A percentile compares a stretch with the other conserved stretches of the same genome.
Evolutionary conservation across 2,797 vertebrate genomes (phyloP).

Genomic region (Apogon hyalosoma): DNA sequence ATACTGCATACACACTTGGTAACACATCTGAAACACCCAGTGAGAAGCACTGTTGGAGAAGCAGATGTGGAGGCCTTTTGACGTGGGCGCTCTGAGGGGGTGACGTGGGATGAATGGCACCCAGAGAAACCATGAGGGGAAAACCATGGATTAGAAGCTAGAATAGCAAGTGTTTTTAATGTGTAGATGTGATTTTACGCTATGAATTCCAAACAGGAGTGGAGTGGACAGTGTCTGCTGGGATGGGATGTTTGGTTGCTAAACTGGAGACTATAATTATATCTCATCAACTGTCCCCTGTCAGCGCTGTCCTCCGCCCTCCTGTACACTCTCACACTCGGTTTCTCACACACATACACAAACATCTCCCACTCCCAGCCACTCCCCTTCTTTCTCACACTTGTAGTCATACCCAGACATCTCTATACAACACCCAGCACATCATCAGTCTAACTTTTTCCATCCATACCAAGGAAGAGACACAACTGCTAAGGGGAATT

Average conservation of each 20-base stretch:
- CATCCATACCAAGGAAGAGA: slow-evolving; percentile 38
- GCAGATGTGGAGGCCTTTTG: slow-evolving; percentile 55
- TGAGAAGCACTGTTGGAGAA: slow-evolving; percentile 46
- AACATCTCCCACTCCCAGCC: slow-evolving; percentile 30
- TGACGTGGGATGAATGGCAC: slow-evolving; percentile 41
- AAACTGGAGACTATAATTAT: slow-evolving; percentile 80
- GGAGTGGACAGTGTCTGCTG: slow-evolving; percentile 40
- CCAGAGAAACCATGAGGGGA: not conserved
- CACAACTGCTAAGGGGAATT: slow-evolving; percentile 15
- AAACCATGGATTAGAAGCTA: slow-evolving; percentile 8
- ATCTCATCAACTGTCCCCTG: slow-evolving; percentile 80
- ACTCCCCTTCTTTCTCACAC: slow-evolving; percentile 54
- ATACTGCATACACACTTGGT: slow-evolving; percentile 40
- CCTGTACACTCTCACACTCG: slow-evolving; percentile 33
- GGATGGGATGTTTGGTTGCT: slow-evolving; percentile 69
- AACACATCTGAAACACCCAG: slow-evolving; percentile 60
- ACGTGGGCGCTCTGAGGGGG: slow-evolving; percentile 33
- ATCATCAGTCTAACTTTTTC: slow-evolving; percentile 54
- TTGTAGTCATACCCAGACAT: slow-evolving; percentile 27
- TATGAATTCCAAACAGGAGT: slow-evolving; percentile 25
- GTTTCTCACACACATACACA: slow-evolving; percentile 31
- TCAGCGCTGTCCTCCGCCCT: slow-evolving; percentile 74
- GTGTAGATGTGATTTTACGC: slow-evolving; percentile 2
- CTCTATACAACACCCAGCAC: slow-evolving; percentile 33
- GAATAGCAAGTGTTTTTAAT: not conserved